phyloP scores from a whole-genome alignment of 2,797 vertebrate genomes.

The Coracias cyanogaster region DNA sequence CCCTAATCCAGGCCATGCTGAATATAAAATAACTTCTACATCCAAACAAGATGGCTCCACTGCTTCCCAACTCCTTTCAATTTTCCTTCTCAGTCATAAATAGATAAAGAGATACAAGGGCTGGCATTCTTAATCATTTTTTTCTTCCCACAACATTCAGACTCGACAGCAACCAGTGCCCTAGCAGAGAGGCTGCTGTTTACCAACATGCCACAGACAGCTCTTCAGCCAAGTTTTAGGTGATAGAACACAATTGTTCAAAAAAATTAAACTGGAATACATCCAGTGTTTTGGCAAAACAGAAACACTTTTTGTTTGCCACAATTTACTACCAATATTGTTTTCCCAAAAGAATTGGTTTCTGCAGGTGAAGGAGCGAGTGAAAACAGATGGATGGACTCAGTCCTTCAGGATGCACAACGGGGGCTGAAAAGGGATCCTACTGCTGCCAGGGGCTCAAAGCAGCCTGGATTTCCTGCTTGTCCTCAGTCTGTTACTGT shows the following conservation, averaged over 20 bases:
- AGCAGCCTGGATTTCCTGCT: not conserved
- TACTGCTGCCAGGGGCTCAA: not conserved
- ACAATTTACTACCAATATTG: not conserved
- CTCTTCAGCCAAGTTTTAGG: not conserved
- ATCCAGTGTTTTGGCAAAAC: not conserved
- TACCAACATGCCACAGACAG: not conserved
- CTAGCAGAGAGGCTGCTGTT: not conserved
- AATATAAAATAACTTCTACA: not conserved
- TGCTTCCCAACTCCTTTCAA: not conserved
- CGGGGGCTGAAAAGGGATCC: not conserved
- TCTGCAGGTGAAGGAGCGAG: not conserved
- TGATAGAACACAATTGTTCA: not conserved
- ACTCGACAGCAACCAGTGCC: not conserved
- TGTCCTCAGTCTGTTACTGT: not conserved
- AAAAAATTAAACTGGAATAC: not conserved
- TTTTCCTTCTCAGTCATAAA: not conserved
- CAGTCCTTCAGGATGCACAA: not conserved
- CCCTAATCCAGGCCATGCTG: not conserved
- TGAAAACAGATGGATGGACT: not conserved
- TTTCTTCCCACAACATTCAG: not conserved
- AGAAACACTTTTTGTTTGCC: not conserved
- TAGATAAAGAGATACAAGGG: not conserved
- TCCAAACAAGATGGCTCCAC: not conserved
- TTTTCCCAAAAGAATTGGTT: not conserved
- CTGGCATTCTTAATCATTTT: not conserved